phyloP scores from a whole-genome alignment of 2,888 invertebrate species.

The Yponomeuta cagnagella region DNA sequence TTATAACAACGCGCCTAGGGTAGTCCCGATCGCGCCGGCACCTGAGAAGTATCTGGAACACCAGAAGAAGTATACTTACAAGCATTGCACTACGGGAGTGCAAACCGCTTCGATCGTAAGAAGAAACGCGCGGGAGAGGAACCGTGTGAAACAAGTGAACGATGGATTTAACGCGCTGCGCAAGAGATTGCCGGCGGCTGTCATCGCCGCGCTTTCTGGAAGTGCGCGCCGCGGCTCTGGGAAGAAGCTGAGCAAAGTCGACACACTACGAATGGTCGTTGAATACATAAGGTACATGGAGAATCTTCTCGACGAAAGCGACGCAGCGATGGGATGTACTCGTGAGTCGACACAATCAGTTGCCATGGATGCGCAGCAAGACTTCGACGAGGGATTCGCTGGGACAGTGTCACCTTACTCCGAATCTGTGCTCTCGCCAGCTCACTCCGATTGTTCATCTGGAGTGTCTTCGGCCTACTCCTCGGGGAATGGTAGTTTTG shows the following conservation, averaged over 20 bases:
- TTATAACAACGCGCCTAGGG: slow-evolving; percentile 33
- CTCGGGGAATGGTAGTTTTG: slow-evolving; percentile 32
- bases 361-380: slow-evolving; percentile 17
- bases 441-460: slow-evolving; percentile 80
- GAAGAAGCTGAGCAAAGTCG: slow-evolving; percentile 93
- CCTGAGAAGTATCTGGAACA: slow-evolving; percentile 56
- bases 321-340: slow-evolving; percentile 55
- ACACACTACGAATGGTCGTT: slow-evolving; percentile 90
- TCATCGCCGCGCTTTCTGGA: slow-evolving; percentile 80
- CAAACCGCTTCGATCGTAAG: slow-evolving; percentile 90
- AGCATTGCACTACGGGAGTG: slow-evolving; percentile 71
- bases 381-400: slow-evolving; percentile 52
- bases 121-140: slow-evolving; percentile 95
- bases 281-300: slow-evolving; percentile 92
- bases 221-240: slow-evolving; percentile 84
- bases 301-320: slow-evolving; percentile 83
- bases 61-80: slow-evolving; percentile 79
- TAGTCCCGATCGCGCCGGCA: slow-evolving; percentile 74
- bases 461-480: slow-evolving; percentile 65
- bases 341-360: slow-evolving; percentile 28
- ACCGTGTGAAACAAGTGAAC: slow-evolving; percentile 96
- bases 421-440: slow-evolving; percentile 78
- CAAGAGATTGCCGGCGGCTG: slow-evolving; percentile 88
- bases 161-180: slow-evolving; percentile 92
- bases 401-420: slow-evolving; percentile 57